Evolutionary conservation across 2,797 vertebrate genomes (phyloP), one percentile per base, ranked within the genome.

Genomic region (Neosilurus mollespiculum): DNA sequence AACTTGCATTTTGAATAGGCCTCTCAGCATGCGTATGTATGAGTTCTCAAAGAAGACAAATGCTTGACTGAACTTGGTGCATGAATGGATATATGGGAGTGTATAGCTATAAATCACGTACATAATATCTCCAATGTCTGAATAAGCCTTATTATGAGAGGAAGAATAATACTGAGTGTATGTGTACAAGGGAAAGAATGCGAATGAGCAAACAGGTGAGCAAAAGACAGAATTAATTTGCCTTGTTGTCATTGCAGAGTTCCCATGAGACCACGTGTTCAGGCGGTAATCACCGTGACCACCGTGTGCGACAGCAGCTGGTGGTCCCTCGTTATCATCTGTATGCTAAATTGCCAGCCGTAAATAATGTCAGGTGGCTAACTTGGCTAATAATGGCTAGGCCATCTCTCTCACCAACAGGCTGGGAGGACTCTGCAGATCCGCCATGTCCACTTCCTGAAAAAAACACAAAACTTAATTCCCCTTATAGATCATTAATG

Each of bases 221-320:
- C 51, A 30, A 86, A 78, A 84, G 71, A 67, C 51, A 34, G 67
- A 83, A 93, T 93, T 91, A 91, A 93, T 92, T 92, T 89, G 89
- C 81, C 88, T 89, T 89, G 91, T 90, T 91, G 92, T 93, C 89
- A 77, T 83, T 72, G 53, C 71, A 83, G 84, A 66, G 82, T 14
- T 91, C 92, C 90, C 91, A 77, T 88, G 92, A 92, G 92, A 93
- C 73, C 79, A 61, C 81, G 71, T 92, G 92, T 93, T 92, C 90
- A 87, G 90, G 91, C 91, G 89, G 90, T 94, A 94, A 94, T 94
- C 92, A 93, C 92, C 87, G 58, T 85, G 69, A 87, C 90, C 92
- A 93, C 91, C 90, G 64, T 87, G 91, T 87, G 91, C 80, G 72
- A 90, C 89, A 93, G 89, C 93, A 87, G 86, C 85, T 67, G 89